These are phyloP conservation scores for Psittacula echo DNA, from an alignment of 2,797 vertebrate species.

Conservation along the genomic window DNA sequence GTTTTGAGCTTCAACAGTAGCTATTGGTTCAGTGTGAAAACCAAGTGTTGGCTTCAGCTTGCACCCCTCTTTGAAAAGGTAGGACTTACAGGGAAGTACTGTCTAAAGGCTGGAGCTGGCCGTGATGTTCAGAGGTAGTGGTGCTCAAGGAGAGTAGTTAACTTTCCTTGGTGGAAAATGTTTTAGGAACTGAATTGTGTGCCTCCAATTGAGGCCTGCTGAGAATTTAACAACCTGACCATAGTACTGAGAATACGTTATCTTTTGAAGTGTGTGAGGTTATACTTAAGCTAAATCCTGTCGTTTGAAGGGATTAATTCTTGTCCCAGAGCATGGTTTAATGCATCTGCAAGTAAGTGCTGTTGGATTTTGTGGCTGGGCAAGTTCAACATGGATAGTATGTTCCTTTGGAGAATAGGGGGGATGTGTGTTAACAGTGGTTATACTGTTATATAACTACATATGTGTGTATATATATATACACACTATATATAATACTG, in stretches of 20 bases:
- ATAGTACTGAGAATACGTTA: not conserved
- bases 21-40: rapidly evolving
- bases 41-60: not conserved
- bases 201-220: not conserved
- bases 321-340: not conserved
- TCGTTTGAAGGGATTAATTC: not conserved
- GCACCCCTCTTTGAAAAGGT: not conserved
- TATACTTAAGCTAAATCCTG: not conserved
- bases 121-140: not conserved
- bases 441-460: no score
- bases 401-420: not conserved
- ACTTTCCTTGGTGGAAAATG: not conserved
- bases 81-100: not conserved
- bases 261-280: not conserved
- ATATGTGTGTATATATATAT: no score
- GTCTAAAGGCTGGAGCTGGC: not conserved
- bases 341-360: not conserved
- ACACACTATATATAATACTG: no score
- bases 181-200: not conserved
- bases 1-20: not conserved
- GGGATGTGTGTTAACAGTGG: not conserved
- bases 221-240: not conserved
- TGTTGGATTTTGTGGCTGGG: not conserved
- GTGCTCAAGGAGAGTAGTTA: not conserved
- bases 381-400: not conserved